Conservation (phyloP, 2,797 vertebrate species). For the Cheirogaleus major region DNA sequence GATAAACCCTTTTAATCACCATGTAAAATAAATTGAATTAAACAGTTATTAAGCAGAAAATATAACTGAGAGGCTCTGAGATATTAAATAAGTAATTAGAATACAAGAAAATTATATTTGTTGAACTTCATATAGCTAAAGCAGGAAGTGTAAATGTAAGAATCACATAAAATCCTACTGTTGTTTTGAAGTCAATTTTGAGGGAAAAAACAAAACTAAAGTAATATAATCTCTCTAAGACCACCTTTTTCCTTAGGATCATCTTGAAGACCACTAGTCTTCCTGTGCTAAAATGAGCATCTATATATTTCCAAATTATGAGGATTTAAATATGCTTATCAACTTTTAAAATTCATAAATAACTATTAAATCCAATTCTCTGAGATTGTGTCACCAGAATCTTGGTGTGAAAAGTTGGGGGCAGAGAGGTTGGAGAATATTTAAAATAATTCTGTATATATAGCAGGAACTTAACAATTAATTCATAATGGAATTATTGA, state of each 20-base stretch:
- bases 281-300: neutral
- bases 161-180: neutral
- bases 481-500: neutral
- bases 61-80: neutral
- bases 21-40: neutral
- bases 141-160: neutral
- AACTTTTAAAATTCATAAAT: neutral
- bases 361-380: neutral
- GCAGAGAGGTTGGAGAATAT: neutral
- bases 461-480: neutral
- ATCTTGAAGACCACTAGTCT: neutral
- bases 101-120: neutral
- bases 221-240: neutral
- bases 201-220: neutral
- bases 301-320: neutral
- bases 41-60: neutral
- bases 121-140: neutral
- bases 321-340: neutral
- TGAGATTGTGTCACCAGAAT: neutral
- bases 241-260: neutral
- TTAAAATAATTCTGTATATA: neutral
- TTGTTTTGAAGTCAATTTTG: neutral
- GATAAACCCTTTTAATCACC: neutral
- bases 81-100: neutral
- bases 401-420: neutral